phyloP scores from a whole-genome alignment of 2,113 vertebrate species.

The Zapus hudsonius region DNA sequence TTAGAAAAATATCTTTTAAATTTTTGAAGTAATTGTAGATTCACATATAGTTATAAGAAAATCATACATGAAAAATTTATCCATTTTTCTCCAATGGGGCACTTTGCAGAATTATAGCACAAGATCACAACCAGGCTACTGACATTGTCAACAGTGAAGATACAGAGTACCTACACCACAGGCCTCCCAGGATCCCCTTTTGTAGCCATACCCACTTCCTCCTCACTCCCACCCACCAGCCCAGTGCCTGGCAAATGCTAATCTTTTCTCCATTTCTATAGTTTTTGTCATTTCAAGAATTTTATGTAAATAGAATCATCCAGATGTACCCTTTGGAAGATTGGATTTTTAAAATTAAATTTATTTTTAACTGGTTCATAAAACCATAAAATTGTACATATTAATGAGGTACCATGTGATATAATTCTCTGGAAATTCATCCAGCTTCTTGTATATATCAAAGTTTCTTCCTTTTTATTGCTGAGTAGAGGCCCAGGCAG shows the following conservation, averaged over 20 bases:
- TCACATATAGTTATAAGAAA: not conserved
- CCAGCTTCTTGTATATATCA: conserved; percentile 10
- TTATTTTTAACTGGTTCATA: not conserved
- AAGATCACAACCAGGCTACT: not conserved
- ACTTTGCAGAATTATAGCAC: not conserved
- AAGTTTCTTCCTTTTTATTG: conserved; percentile 7
- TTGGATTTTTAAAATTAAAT: not conserved
- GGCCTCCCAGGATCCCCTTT: rapidly evolving
- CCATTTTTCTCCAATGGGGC: not conserved
- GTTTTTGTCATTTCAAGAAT: conserved; percentile 9
- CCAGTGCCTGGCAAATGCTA: not conserved
- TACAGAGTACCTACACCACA: not conserved
- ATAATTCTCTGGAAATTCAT: conserved; percentile 44
- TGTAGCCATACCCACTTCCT: not conserved
- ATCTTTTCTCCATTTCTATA: not conserved
- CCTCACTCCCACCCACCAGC: not conserved
- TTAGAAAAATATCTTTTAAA: too few relatives aligned
- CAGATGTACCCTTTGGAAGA: conserved; percentile 5
- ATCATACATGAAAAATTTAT: not conserved
- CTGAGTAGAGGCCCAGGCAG: not conserved
- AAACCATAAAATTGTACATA: not conserved
- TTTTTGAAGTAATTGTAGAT: conserved; percentile 21
- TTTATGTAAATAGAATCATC: conserved; percentile 37
- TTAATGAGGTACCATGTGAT: not conserved
- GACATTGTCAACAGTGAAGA: not conserved